phyloP scores from a whole-genome alignment of 2,113 vertebrate species.

The Ceyx cyanopectus region DNA sequence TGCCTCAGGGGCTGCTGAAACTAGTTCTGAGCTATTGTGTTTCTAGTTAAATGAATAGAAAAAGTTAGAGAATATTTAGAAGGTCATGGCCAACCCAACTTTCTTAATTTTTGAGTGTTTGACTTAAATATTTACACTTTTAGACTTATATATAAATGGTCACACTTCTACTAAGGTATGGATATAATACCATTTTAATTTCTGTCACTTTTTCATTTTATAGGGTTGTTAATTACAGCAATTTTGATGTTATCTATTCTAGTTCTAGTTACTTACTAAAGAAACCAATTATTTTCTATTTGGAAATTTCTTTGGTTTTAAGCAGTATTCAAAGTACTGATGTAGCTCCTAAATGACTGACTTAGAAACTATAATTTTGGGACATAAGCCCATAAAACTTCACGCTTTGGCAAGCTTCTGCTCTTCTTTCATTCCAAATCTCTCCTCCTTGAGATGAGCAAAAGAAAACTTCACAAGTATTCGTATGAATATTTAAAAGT shows the following conservation, averaged over 20 bases:
- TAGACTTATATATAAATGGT: not conserved
- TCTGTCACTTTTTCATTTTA: not conserved
- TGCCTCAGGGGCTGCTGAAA: not conserved
- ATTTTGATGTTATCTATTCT: not conserved
- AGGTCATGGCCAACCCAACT: not conserved
- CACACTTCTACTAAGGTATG: not conserved
- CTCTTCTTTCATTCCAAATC: conserved; percentile 42
- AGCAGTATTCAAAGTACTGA: not conserved
- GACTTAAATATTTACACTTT: not conserved
- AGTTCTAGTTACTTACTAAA: not conserved
- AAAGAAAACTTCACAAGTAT: conserved; percentile 39
- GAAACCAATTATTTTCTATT: not conserved
- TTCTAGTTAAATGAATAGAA: not conserved
- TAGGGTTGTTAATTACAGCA: not conserved
- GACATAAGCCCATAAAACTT: conserved; percentile 62
- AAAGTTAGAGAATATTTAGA: not conserved
- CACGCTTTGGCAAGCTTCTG: not conserved
- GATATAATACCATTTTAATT: not conserved
- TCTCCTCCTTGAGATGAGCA: conserved; percentile 6
- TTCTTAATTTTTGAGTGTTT: not conserved
- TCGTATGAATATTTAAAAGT: conserved; percentile 57
- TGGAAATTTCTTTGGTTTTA: not conserved
- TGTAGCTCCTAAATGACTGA: not conserved
- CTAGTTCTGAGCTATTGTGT: not conserved
- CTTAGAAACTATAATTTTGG: conserved; percentile 38